These are phyloP conservation scores for Pollenia amentaria DNA, from an alignment of 2,888 invertebrate genomes.

Conservation along the genomic window DNA sequence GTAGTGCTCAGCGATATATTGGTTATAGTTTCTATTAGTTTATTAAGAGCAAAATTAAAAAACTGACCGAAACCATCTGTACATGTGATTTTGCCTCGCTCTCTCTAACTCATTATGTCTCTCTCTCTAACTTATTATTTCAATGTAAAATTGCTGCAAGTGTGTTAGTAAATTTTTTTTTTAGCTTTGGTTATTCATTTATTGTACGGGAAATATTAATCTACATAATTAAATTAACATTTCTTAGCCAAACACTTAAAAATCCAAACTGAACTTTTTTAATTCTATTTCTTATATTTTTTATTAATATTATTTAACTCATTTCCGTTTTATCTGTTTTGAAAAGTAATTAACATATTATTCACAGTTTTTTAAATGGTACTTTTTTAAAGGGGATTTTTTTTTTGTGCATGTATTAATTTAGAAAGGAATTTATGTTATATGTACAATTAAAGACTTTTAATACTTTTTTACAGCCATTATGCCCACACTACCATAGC, in stretches of 20 bases:
- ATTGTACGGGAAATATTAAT: no score
- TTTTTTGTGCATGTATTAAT: slow-evolving; percentile 11
- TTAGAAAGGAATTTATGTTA: slow-evolving; percentile 17
- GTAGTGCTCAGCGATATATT: no score
- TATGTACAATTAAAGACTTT: background rate
- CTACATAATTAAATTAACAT: no score
- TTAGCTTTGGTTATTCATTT: no score
- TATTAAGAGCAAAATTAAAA: no score
- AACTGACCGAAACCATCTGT: no score
- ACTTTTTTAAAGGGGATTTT: slow-evolving; percentile 43
- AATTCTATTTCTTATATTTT: background rate
- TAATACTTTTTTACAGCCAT: background rate
- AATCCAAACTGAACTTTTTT: background rate
- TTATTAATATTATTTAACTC: background rate
- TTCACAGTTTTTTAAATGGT: slow-evolving; percentile 41
- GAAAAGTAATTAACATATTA: slow-evolving; percentile 1
- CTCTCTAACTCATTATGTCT: no score
- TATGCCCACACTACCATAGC: background rate
- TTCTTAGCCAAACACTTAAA: background rate
- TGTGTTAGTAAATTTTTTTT: no score
- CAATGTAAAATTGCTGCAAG: no score
- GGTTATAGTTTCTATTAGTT: no score
- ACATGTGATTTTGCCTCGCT: no score
- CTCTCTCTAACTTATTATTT: no score
- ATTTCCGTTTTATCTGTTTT: slow-evolving; percentile 2